Evolutionary conservation across 2,888 invertebrate genomes (phyloP), one percentile per base, ranked within the genome.

Genomic region (Diadegma fenestrale): DNA sequence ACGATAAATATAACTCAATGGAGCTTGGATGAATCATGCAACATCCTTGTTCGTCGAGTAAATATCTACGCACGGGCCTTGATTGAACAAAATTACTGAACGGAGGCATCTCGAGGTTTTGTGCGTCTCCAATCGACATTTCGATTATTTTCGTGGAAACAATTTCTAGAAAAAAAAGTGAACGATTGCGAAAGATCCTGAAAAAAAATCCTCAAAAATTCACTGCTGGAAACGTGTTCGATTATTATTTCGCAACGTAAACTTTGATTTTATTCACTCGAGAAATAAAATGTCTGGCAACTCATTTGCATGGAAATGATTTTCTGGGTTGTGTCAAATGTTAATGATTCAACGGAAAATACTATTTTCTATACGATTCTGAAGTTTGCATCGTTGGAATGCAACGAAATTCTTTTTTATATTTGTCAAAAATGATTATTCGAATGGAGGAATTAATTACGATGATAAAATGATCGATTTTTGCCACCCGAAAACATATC

Each of bases 31-130:
- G 33, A 58, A 30, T 22, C 48, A 12, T 64, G n/a, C 58, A 61
- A 72, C 26, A 43, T 17, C 12, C 33, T 64, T 63, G 63, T 45
- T 48, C 63, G 12, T 73, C 63, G 33, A 75, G 19, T 19, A 41
- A 48, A 33, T 48, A 75, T 17, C 43, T 63, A 26, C 75, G 30
- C 45, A 26, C 43, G 61, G n/a, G 30, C 48, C 19, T 64, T 76
- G 63, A 76, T 76, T 63, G 63, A 76, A 63, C 45, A 63, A n/a
- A n/a, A 75, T 75, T 63, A 63, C 33, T 14, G 48, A 64, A 33
- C n/a, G 2, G 33, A 48, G 19, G 22, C 26, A 64, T 45, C 63
- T 73, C 61, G 69, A 26, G 45, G 43, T 73, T 61, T 43, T 54
- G 19, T 41, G 17, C 37, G 14, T 37, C 12, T 19, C 26, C 14